Base-by-base conservation (phyloP, 2,797 vertebrate genomes). In the Melanogrammus aeglefinus region DNA sequence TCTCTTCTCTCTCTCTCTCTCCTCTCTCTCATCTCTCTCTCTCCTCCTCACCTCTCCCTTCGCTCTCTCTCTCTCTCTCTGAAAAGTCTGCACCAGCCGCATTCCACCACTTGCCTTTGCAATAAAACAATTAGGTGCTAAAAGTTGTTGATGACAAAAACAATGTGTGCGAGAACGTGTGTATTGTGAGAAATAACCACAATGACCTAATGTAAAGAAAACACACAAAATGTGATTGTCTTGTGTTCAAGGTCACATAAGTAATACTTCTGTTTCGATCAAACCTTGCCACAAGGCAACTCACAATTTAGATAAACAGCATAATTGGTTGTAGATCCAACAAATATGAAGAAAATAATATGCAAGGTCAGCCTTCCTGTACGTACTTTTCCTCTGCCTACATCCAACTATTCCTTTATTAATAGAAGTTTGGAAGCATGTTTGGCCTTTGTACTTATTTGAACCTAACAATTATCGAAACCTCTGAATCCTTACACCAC, bases 401-500 rank as follows among this genome's bases (percentile, higher is more conserved):
- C 87, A 88, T 92, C 86, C 74, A 13, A 69, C 77, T 81, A 66
- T 81, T 80, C 86, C 88, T 90, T 86, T 85, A 85, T 94, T 96
- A 91, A 94, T 95, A 93, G 92, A 84, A 94, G 93, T 90, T 92
- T 91, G 94, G 27, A 27, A 24, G n/a, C 93, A 87, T 85, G 93
- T 90, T 93, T 94, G 91, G 89, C 92, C 94, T 95, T 94, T 93
- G 92, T 95, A 94, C 95, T 81, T 91, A 95, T 96, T 96, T 96
- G 92, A 96, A 96, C 95, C 92, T 91, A 92, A 94, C 94, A 95
- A 95, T 97, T 96, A 97, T 96, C 93, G 93, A 90, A 91, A 91
- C 94, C 93, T 95, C 93, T 94, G 95, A 96, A 96, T 95, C 95
- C 96, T 97, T 94, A 94, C 92, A 95, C 96, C 96, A 96, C 94